phyloP scores from a whole-genome alignment of 1,140 invertebrate genomes.

The Paralvinella palmiformis region DNA sequence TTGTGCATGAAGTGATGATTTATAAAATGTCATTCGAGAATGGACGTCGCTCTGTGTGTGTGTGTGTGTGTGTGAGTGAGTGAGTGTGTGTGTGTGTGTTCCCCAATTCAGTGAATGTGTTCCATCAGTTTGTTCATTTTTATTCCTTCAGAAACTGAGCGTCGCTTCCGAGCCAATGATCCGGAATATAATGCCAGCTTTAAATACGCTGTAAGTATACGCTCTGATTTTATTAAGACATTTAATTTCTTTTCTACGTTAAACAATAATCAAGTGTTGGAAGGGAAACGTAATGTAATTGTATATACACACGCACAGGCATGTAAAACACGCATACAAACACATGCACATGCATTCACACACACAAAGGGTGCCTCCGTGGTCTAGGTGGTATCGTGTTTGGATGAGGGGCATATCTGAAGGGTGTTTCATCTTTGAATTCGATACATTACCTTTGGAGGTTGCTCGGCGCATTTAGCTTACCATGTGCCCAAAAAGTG shows the following conservation, averaged over 20 bases:
- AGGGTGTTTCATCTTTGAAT: no score
- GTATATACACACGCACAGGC: background rate
- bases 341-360: background rate
- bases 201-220: conserved; percentile 86
- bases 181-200: conserved; percentile 89
- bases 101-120: no score
- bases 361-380: no score
- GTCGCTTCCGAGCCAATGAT: conserved; percentile 92
- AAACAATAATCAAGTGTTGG: background rate
- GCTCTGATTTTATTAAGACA: background rate
- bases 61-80: no score
- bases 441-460: no score
- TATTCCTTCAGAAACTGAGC: conserved; percentile 76
- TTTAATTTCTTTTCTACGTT: background rate
- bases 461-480: background rate
- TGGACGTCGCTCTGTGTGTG: no score
- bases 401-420: no score
- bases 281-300: background rate
- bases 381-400: no score
- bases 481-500: background rate
- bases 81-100: no score
- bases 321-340: background rate
- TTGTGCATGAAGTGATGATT: no score
- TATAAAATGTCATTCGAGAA: no score
- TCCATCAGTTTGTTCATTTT: no score